Evolutionary conservation across 92 coral and sea anemone genomes (phyloP).

Genomic region (Pocillopora grandis): DNA sequence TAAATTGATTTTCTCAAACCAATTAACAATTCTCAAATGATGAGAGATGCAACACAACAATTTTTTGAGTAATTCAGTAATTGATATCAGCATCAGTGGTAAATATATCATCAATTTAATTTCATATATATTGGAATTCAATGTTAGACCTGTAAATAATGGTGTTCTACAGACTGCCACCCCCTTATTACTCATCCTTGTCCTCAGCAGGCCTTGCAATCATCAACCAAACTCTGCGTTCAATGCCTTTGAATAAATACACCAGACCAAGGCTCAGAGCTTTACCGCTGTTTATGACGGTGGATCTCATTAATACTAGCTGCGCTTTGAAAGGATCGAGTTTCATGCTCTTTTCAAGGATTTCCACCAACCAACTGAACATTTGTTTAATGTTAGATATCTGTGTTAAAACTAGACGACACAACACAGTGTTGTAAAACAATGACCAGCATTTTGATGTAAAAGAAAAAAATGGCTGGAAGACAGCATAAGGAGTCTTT

Average conservation of each 20-base stretch:
- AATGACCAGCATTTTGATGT: slow-evolving; percentile 58
- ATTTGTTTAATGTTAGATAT: slow-evolving; percentile 32
- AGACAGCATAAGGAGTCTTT: slow-evolving; percentile 59
- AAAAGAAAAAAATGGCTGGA: slow-evolving; percentile 56
- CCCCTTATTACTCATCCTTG: slow-evolving; percentile 37
- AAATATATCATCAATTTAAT: too few species aligned
- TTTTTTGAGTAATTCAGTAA: too few species aligned
- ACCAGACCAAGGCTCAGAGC: slow-evolving; percentile 87
- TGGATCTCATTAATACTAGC: slow-evolving; percentile 81
- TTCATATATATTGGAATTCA: too few species aligned
- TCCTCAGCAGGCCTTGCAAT: slow-evolving; percentile 66
- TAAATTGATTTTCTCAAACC: too few species aligned
- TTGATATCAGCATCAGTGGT: too few species aligned
- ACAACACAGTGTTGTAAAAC: slow-evolving; percentile 55
- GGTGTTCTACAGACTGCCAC: too few species aligned
- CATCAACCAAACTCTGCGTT: slow-evolving; percentile 76
- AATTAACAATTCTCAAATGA: too few species aligned
- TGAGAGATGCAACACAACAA: too few species aligned
- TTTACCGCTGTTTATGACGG: slow-evolving; percentile 89
- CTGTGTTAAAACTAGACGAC: slow-evolving; percentile 53
- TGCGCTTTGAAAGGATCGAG: slow-evolving; percentile 92
- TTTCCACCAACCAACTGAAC: slow-evolving; percentile 44
- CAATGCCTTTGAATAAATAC: slow-evolving; percentile 67
- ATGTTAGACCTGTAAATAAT: too few species aligned
- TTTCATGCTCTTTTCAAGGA: slow-evolving; percentile 73